Percentiles rank a stretch among this genome's conserved stretches.
phyloP scores from a whole-genome alignment of 1,140 invertebrate genomes.

The Gonatopus flavifemur region DNA sequence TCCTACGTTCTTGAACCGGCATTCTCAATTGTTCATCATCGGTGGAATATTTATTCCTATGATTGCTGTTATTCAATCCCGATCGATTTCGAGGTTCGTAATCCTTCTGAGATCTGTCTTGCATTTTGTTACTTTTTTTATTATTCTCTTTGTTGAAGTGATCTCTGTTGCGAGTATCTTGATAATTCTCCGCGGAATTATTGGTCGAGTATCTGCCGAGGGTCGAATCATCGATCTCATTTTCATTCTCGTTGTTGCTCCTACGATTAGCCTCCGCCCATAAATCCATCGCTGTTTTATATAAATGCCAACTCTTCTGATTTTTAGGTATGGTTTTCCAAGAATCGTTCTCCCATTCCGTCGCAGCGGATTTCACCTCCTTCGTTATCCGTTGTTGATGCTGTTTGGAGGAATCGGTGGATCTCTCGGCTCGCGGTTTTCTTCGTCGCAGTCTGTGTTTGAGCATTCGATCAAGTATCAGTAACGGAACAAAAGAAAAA shows the following conservation, averaged over 20 bases:
- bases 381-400: constrained; percentile 20
- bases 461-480: constrained; percentile 37
- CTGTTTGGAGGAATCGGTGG: constrained; percentile 22
- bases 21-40: constrained; percentile 20
- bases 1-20: constrained; percentile 23
- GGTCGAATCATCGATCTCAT: constrained; percentile 26
- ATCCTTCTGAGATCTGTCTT: no score
- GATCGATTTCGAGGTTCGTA: constrained; percentile 2
- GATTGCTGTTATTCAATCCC: constrained; percentile 31
- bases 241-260: constrained; percentile 30
- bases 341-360: constrained; percentile 55
- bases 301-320: constrained; percentile 58
- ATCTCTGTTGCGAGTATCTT: constrained; percentile 31
- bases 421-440: constrained; percentile 46
- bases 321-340: constrained; percentile 55
- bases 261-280: constrained; percentile 50
- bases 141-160: no score
- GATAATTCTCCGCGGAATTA: no score
- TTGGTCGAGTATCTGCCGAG: no score
- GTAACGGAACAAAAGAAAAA: constrained; percentile 40
- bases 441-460: constrained; percentile 54
- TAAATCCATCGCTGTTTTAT: constrained; percentile 55
- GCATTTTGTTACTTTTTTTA: no score
- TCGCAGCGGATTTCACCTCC: constrained; percentile 28
- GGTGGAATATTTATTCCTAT: constrained; percentile 19